A percentile compares a stretch with the other conserved stretches of the same genome.
These are phyloP conservation scores for Acanthoscelides obtectus DNA, from an alignment of 2,888 invertebrate genomes.

Conservation along the genomic window DNA sequence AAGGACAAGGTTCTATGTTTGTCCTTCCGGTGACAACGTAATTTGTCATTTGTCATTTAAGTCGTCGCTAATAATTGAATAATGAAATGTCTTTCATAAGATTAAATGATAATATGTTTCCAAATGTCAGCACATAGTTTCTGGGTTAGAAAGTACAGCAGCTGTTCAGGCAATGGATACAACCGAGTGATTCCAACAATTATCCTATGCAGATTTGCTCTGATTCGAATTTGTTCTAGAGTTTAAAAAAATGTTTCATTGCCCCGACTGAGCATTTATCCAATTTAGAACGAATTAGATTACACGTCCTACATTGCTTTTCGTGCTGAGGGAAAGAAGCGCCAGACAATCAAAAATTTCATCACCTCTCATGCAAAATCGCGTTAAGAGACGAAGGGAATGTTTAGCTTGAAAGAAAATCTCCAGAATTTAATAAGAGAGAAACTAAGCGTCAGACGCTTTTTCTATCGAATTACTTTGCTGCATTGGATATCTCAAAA, in stretches of 20 bases:
- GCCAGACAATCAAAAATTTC: not conserved
- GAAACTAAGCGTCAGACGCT: constrained; percentile 22
- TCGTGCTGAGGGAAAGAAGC: not conserved
- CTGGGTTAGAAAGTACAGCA: no score
- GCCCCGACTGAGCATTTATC: not conserved
- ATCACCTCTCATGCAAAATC: not conserved
- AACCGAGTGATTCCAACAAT: no score
- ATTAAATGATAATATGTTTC: no score
- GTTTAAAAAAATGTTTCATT: not conserved
- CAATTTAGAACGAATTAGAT: not conserved
- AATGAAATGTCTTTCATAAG: no score
- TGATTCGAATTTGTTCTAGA: no score
- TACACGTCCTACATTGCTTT: not conserved
- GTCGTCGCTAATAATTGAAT: no score
- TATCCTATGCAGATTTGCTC: no score
- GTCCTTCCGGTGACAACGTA: no score
- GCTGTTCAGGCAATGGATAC: no score
- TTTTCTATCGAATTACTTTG: constrained; percentile 22
- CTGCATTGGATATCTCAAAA: constrained; percentile 24
- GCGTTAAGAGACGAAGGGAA: not conserved
- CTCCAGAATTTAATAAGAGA: constrained; percentile 19
- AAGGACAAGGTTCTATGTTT: no score
- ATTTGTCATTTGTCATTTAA: no score
- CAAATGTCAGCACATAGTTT: no score
- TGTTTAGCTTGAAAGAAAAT: not conserved